Base-by-base conservation (phyloP, 2,113 vertebrate genomes). In the Cyphomyrus discorhynchus region DNA sequence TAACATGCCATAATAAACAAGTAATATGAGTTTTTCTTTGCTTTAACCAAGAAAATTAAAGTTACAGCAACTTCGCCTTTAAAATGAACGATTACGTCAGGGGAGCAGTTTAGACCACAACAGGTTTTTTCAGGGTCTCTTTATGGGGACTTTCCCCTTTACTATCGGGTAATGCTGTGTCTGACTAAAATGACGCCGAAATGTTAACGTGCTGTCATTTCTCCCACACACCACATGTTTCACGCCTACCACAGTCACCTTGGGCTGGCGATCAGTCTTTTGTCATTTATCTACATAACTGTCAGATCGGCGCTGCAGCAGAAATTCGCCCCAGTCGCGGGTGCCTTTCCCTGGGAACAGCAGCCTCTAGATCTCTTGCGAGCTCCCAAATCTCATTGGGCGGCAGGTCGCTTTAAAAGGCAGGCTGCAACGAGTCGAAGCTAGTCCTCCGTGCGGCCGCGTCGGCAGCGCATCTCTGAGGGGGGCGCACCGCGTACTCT, bases 351-450 rank as follows among this genome's bases (percentile, higher is more conserved):
- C 35, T 45, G 31, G 35, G 31, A 10, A 24, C 82, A 84, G 15
- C 82, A 47, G 82, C 82, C 82, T 24, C 9, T 17, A 17, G 45
- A 24, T 84, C 39, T 24, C 82, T 46, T n/a, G 27, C 19, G 45
- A 46, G 45, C 50, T 58, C 74, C 88, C 39, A 5, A 31, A 50
- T 77, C 89, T 39, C 45, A 89, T 70, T 88, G 74, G 88, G 42
- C 53, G 52, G 3, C 49, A 5, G 49, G 77, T 31, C n/a, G n/a
- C n/a, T 45, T 89, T 89, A 88, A 56, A 56, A 56, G 53, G 70
- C 89, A 85, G 31, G 82, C 49, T 47, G 53, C 89, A 19, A 58
- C 39, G 80, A 53, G 80, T 49, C 31, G 56, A 47, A 31, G 8
- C 49, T 24, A 66, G 24, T 46, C 74, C 89, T 62, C 35, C 35